Percentiles rank a stretch among this genome's conserved stretches.
phyloP scores from a whole-genome alignment of 2,797 vertebrate genomes.

The Pteropus rufus region DNA sequence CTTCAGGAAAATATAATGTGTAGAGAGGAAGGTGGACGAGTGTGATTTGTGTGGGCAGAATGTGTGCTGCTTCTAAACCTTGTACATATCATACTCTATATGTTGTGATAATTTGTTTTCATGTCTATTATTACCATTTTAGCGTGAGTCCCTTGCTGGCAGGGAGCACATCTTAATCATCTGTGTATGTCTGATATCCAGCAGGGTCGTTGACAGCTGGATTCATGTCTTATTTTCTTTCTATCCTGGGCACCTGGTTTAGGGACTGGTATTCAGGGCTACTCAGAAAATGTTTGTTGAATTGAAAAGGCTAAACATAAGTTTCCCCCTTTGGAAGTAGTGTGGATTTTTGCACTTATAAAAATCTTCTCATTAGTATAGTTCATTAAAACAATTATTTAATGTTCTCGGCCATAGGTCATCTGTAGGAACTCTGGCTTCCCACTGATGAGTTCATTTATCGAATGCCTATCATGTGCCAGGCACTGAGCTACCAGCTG shows the following conservation, averaged over 20 bases:
- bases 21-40: not conserved
- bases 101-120: not conserved
- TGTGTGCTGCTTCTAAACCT: not conserved
- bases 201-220: not conserved
- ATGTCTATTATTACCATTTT: not conserved
- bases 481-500: not conserved
- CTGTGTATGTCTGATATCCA: not conserved
- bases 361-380: slow-evolving; percentile 28
- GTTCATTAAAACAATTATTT: not conserved
- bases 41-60: not conserved
- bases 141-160: not conserved
- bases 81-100: not conserved
- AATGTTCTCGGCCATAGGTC: not conserved
- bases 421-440: not conserved
- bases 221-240: not conserved
- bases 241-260: not conserved
- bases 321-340: not conserved
- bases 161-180: not conserved
- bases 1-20: slow-evolving; percentile 9
- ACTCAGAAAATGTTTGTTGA: not conserved
- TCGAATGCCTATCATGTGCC: not conserved
- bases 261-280: not conserved
- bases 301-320: not conserved
- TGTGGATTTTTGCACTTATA: not conserved
- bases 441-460: not conserved